Conservation (phyloP, 1,140 invertebrate genomes). For the Tetranychus cinnabarinus region DNA sequence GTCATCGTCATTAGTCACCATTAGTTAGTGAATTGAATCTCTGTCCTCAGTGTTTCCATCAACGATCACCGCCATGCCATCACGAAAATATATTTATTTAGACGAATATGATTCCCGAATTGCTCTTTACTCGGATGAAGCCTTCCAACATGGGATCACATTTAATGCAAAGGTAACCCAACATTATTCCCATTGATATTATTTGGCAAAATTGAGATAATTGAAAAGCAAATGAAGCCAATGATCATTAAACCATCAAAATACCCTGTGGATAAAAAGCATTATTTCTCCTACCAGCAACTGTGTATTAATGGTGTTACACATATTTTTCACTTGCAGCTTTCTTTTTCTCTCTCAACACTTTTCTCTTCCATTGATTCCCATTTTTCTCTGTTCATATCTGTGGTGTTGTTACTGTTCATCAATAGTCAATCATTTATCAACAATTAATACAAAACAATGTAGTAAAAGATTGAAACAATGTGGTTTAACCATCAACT, state of each 20-base stretch:
- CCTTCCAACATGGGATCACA: conserved; percentile 82
- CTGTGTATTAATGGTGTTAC: too few species aligned
- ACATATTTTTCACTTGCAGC: neutral
- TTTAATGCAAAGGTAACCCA: conserved; percentile 80
- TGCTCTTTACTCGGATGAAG: conserved; percentile 79
- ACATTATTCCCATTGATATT: too few species aligned
- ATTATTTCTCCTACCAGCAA: too few species aligned
- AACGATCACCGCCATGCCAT: neutral
- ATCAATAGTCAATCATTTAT: too few species aligned
- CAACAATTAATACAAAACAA: too few species aligned
- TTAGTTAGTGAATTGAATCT: neutral
- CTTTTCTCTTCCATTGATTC: neutral
- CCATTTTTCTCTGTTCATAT: neutral
- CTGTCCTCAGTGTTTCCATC: neutral
- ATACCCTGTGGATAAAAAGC: too few species aligned
- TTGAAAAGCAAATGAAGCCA: too few species aligned
- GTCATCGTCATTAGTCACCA: too few species aligned
- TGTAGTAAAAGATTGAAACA: too few species aligned
- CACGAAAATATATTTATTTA: conserved; percentile 1
- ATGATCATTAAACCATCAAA: too few species aligned
- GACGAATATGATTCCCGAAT: conserved; percentile 46
- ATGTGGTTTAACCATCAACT: too few species aligned
- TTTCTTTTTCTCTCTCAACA: neutral
- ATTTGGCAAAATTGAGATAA: neutral
- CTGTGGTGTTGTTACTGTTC: too few species aligned